phyloP scores from a whole-genome alignment of 2,113 vertebrate species.

The Bagarius yarrelli region DNA sequence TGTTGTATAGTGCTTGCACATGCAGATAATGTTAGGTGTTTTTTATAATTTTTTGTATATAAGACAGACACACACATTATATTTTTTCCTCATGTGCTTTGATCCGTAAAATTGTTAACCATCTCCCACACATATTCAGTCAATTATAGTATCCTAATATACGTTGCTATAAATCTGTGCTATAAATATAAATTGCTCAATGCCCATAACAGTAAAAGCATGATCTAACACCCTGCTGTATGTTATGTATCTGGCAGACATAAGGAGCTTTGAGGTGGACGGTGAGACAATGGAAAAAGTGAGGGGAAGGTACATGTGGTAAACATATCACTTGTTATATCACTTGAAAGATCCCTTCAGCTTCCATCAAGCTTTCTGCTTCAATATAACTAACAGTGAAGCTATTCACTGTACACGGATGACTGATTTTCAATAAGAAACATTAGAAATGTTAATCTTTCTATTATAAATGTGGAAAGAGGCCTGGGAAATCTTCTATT shows the following conservation, averaged over 20 bases:
- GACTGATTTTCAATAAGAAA: background rate
- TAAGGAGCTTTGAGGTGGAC: background rate
- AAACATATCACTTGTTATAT: constrained; percentile 11
- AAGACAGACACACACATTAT: background rate
- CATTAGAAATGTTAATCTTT: background rate
- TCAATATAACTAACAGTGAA: background rate
- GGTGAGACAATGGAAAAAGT: constrained; percentile 37
- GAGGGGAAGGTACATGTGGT: constrained; percentile 34
- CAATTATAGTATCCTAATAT: background rate
- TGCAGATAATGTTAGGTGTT: background rate
- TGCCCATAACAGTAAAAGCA: constrained; percentile 37
- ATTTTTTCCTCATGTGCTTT: background rate
- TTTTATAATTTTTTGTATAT: background rate
- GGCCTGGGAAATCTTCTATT: background rate
- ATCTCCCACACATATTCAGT: background rate
- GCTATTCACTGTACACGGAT: background rate
- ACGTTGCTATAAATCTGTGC: background rate
- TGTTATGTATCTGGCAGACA: constrained; percentile 34
- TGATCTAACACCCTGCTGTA: constrained; percentile 30
- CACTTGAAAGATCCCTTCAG: constrained; percentile 7
- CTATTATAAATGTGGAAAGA: background rate
- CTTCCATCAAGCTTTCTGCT: background rate
- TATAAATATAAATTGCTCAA: constrained; percentile 24
- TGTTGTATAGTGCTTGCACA: background rate
- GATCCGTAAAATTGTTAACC: background rate